Evolutionary conservation across 2,797 vertebrate genomes (phyloP), one percentile per base, ranked within the genome.

Genomic region (Lagodon rhomboides): DNA sequence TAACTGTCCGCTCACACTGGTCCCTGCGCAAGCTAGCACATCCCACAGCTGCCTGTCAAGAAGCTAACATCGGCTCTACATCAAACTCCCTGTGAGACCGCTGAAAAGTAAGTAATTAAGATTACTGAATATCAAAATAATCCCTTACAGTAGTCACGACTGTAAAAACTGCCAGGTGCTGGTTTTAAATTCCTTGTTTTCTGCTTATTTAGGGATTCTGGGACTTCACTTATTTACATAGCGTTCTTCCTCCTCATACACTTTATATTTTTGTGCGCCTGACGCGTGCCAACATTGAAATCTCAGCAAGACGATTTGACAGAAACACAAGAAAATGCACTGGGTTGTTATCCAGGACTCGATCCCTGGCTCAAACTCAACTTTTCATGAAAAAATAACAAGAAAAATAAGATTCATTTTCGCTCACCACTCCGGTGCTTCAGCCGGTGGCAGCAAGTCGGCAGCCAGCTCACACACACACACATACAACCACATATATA

Each of bases 371-470:
- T 82, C 59, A 18, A 38, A 70, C 44, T 86, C 78, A 84, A 75
- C 74, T 63, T 83, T 80, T 75, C 60, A 65, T 82, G 68, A 73
- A 58, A 85, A 34, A 88, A 80, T 34, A 87, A 73, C 50, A 3
- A 27, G 17, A 88, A 47, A 82, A 69, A 72, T 46, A 71, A 51
- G 23, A 72, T 75, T 86, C 3, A 53, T 79, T 85, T 82, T 46
- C 56, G 66, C 47, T 81, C 66, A 16, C 25, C 17, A 25, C 68
- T 81, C 60, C 53, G 70, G 59, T 63, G 50, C 53, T 73, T 71
- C 68, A 68, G 59, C 68, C 68, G 56, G 64, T 72, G 80, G 70
- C 72, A 46, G 71, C 41, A 65, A 67, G 68, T 68, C 65, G 62
- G 41, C 56, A 84, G 67, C 61, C 63, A 68, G 47, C 59, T 55